phyloP scores from a whole-genome alignment of 2,888 invertebrate genomes.

The Syrista parreyssii region DNA sequence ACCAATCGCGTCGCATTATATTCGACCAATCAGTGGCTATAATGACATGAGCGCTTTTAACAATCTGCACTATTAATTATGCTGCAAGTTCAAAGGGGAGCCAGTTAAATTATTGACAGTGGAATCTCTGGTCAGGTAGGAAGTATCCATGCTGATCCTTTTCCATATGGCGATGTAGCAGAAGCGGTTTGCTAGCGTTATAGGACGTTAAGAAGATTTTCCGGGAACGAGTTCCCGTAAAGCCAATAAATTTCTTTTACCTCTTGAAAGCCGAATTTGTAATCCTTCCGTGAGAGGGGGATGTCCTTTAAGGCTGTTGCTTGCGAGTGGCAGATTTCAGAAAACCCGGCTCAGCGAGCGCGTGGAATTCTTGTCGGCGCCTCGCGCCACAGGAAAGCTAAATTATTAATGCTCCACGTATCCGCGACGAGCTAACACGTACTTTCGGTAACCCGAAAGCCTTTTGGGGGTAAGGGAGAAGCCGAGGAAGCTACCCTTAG shows the following conservation, averaged over 20 bases:
- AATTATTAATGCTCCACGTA: conserved; percentile 25
- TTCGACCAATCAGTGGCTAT: background rate
- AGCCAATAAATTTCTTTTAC: conserved; percentile 20
- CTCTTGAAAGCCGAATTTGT: conserved; percentile 24
- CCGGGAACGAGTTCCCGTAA: conserved; percentile 11
- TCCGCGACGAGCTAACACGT: conserved; percentile 17
- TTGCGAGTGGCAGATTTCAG: background rate
- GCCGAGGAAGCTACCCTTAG: background rate
- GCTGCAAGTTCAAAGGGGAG: background rate
- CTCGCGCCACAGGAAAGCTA: conserved; percentile 3
- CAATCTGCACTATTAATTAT: background rate
- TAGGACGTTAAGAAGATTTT: conserved; percentile 17
- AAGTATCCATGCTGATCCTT: background rate
- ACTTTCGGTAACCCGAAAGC: conserved; percentile 18
- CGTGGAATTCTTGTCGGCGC: background rate
- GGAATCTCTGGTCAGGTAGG: background rate
- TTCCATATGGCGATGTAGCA: background rate
- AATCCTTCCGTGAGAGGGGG: conserved; percentile 17
- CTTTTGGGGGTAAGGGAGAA: background rate
- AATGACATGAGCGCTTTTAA: background rate
- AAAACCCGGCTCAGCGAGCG: background rate
- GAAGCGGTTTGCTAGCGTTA: background rate
- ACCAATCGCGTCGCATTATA: background rate
- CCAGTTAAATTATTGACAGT: background rate
- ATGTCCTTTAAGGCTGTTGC: background rate